These are phyloP conservation scores for Drosophila subsilvestris DNA, from an alignment of 2,888 invertebrate genomes.

Conservation along the genomic window DNA sequence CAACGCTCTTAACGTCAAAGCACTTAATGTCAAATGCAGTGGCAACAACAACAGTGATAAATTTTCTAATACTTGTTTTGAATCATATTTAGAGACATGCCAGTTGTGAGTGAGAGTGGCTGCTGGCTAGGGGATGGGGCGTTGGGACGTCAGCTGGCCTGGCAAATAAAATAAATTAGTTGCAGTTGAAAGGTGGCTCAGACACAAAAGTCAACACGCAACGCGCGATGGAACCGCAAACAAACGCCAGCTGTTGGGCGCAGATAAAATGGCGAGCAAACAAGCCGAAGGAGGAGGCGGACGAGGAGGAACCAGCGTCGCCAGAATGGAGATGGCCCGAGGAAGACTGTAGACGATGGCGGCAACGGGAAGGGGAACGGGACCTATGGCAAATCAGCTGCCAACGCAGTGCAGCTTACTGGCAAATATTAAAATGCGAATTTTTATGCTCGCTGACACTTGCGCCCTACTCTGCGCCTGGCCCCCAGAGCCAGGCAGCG, in stretches of 20 bases:
- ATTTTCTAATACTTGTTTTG: conserved; percentile 78
- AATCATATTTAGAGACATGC: conserved; percentile 62
- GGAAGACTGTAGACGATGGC: conserved; percentile 15
- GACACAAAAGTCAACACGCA: conserved; percentile 77
- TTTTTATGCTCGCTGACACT: conserved; percentile 79
- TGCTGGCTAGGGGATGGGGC: neutral
- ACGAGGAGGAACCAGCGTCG: neutral
- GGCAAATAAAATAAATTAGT: conserved; percentile 79
- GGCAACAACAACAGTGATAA: conserved; percentile 54
- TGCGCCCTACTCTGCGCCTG: conserved; percentile 45
- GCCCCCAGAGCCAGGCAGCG: too few species aligned
- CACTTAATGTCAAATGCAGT: conserved; percentile 68
- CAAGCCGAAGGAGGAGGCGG: conserved; percentile 49
- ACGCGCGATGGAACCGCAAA: conserved; percentile 74
- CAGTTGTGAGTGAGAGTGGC: neutral
- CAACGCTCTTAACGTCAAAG: conserved; percentile 44
- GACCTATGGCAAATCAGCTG: conserved; percentile 70
- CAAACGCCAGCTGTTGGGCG: conserved; percentile 76
- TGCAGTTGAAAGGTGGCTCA: conserved; percentile 80
- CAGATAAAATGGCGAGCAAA: conserved; percentile 76
- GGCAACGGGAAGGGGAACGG: neutral
- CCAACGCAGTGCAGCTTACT: conserved; percentile 71
- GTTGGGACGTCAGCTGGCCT: conserved; percentile 42
- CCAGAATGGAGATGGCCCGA: neutral
- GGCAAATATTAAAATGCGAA: conserved; percentile 80